Conservation (phyloP, 2,113 vertebrate genomes). For the Percina caprodes region DNA sequence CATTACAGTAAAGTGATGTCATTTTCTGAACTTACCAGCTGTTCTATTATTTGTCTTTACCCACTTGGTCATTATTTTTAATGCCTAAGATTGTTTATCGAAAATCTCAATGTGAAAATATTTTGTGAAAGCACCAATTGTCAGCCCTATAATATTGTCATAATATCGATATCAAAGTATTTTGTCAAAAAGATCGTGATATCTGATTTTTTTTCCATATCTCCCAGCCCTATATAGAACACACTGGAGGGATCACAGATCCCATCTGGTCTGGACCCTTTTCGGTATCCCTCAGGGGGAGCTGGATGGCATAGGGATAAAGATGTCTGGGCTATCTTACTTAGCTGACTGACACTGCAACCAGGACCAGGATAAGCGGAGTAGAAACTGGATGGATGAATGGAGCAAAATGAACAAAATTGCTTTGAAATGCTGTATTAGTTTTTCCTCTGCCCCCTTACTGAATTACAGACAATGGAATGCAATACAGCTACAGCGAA, state of each 20-base stretch:
- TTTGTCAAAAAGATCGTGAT: no score
- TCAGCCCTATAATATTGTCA: no score
- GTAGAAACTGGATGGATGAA: not conserved
- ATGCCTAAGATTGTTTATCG: no score
- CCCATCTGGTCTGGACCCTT: not conserved
- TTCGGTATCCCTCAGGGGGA: not conserved
- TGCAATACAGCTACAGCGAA: not conserved
- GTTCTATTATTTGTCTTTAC: no score
- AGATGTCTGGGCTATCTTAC: not conserved
- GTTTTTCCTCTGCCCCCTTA: not conserved
- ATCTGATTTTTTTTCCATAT: no score
- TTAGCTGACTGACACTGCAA: not conserved
- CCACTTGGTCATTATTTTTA: no score
- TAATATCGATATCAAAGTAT: no score
- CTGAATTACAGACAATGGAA: constrained; percentile 7
- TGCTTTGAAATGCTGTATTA: not conserved
- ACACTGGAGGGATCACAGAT: not conserved
- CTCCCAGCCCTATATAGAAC: no score
- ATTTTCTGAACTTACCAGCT: no score
- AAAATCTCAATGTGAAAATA: no score
- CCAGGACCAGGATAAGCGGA: not conserved
- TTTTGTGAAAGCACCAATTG: no score
- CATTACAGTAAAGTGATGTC: no score
- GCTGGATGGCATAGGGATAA: not conserved
- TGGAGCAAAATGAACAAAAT: not conserved